Evolutionary conservation across 2,888 invertebrate species (phyloP).

Genomic region (Thymelicus acteon): DNA sequence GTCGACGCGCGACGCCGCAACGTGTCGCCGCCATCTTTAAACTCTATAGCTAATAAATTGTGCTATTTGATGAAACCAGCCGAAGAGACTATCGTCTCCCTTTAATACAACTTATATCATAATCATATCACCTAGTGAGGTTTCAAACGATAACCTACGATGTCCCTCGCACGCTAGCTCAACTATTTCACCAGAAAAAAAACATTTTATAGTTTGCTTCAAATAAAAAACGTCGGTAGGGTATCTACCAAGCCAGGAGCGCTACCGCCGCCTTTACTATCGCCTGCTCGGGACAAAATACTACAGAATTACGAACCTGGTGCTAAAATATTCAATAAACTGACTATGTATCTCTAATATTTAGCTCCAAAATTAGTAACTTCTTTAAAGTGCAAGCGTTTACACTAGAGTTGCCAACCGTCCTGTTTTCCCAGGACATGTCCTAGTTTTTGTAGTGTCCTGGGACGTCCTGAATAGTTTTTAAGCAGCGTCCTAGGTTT

Average conservation of each 20-base stretch:
- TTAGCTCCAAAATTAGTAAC: not conserved
- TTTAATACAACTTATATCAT: constrained; percentile 64
- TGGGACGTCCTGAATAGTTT: too few species aligned
- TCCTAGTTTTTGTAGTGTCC: too few species aligned
- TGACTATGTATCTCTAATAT: constrained; percentile 14
- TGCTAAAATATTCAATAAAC: not conserved
- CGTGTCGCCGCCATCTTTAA: constrained; percentile 56
- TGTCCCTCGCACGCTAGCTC: constrained; percentile 65
- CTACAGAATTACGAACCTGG: not conserved
- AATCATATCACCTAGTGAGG: constrained; percentile 82
- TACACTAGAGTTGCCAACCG: too few species aligned
- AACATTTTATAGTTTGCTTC: not conserved
- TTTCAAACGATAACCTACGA: constrained; percentile 78
- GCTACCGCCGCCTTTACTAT: not conserved
- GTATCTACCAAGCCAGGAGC: not conserved
- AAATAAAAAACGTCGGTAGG: not conserved
- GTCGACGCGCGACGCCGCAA: constrained; percentile 43
- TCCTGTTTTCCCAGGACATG: too few species aligned
- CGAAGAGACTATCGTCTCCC: constrained; percentile 60
- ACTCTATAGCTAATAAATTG: constrained; percentile 77
- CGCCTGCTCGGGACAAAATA: not conserved
- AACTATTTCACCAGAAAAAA: constrained; percentile 24
- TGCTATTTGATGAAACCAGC: constrained; percentile 73
- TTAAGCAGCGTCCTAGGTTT: too few species aligned
- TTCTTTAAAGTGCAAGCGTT: not conserved